These are phyloP conservation scores for Blera fallax DNA, from an alignment of 2,888 invertebrate species.

Conservation along the genomic window DNA sequence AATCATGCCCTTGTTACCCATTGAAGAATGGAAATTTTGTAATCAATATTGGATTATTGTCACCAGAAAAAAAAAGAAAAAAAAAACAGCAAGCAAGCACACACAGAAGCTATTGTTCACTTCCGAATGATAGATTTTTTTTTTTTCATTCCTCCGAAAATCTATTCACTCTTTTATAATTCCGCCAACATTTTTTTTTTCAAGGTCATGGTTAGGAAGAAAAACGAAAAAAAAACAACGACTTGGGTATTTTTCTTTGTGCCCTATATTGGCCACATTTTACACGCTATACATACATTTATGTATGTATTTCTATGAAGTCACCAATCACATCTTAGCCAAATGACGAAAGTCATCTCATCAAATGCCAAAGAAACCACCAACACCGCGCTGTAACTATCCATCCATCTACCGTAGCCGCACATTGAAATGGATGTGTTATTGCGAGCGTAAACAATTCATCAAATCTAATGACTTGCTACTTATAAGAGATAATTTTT, in stretches of 20 bases:
- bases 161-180: slow-evolving; percentile 33
- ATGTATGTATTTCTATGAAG: too few species aligned
- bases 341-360: slow-evolving; percentile 44
- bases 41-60: slow-evolving; percentile 59
- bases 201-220: slow-evolving; percentile 62
- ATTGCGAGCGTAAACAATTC: slow-evolving; percentile 69
- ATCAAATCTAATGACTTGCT: slow-evolving; percentile 72
- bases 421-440: slow-evolving; percentile 48
- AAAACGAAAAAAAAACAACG: slow-evolving; percentile 13
- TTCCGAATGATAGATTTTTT: slow-evolving; percentile 51
- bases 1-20: slow-evolving; percentile 59
- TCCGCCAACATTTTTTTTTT: slow-evolving; percentile 37
- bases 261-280: slow-evolving; percentile 48
- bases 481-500: slow-evolving; percentile 55
- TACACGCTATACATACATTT: background rate
- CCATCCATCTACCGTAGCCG: background rate
- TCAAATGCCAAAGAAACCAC: slow-evolving; percentile 45
- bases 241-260: slow-evolving; percentile 33
- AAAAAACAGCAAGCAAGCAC: background rate
- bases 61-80: slow-evolving; percentile 29
- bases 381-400: background rate
- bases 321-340: slow-evolving; percentile 37
- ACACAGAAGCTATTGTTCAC: slow-evolving; percentile 64
- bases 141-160: background rate
- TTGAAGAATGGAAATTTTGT: slow-evolving; percentile 47